phyloP scores from a whole-genome alignment of 2,113 vertebrate species.

The Pollimyrus isidori region DNA sequence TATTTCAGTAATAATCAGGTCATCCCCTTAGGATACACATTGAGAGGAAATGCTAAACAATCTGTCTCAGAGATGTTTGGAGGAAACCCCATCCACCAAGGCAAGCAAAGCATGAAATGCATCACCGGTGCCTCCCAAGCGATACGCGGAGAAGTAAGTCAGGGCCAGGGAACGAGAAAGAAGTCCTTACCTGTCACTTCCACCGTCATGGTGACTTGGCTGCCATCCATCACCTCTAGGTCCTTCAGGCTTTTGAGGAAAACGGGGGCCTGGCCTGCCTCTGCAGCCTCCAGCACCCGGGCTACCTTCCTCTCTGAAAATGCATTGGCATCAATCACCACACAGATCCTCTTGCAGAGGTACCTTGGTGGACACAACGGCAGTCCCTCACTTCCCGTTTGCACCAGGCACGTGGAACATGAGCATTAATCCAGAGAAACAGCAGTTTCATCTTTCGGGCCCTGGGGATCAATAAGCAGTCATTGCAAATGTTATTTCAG shows the following conservation, averaged over 20 bases:
- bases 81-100: conserved; percentile 50
- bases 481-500: background rate
- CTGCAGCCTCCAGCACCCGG: conserved; percentile 37
- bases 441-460: background rate
- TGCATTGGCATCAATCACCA: background rate
- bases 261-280: conserved; percentile 47
- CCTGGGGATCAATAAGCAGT: background rate
- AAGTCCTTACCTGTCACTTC: conserved; percentile 69
- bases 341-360: background rate
- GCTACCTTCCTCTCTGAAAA: conserved; percentile 34
- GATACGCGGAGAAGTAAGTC: background rate
- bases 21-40: conserved; percentile 17
- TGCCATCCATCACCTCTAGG: conserved; percentile 85
- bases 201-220: conserved; percentile 81
- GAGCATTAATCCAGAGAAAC: background rate
- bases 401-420: background rate
- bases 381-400: background rate
- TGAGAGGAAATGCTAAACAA: conserved; percentile 37
- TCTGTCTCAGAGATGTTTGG: conserved; percentile 38
- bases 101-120: conserved; percentile 14
- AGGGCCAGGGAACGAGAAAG: background rate
- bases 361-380: background rate
- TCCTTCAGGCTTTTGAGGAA: conserved; percentile 70
- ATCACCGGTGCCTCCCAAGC: background rate
- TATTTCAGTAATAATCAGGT: conserved; percentile 22